Base-by-base conservation (phyloP, 2,797 vertebrate genomes). In the Halcyon badia region DNA sequence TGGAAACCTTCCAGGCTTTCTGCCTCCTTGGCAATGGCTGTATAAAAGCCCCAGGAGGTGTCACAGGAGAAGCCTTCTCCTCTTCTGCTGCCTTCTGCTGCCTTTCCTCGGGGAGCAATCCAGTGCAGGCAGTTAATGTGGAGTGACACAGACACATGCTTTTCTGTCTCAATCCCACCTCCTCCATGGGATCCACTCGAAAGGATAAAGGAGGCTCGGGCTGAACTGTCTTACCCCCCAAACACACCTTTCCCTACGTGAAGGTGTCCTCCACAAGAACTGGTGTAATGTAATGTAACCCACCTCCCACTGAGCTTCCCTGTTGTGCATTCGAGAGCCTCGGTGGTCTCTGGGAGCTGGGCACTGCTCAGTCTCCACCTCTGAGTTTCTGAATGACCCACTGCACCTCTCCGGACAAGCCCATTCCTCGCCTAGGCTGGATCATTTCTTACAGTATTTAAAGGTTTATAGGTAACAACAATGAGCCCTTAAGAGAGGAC, bases 81-180 rank as follows among this genome's bases (percentile, higher is more conserved):
- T 94, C 41, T 54, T 65, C 60, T 57, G n/a, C 88, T 58, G 69
- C 84, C 78, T 91, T 71, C 86, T 91, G 79, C 85, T 71, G 11
- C 9, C 5, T 66, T 83, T 88, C 79, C 72, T 25, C 1, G 0
- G 72, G 91, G 76, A 85, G 6, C 0, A 0, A 51, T 48, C 87
- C 72, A 41, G 80, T 5, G 61, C 87, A 30, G 77, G 49, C 81
- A 64, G 71, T 61, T 92, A 64, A 83, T 56, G 52, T 20, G 52
- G 62, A 92, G 60, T 61, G 78, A 87, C 90, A 80, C 0, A 11
- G 71, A 26, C 81, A 80, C 84, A 68, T 77, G 79, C n/a, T 97
- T 81, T 88, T 61, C 62, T 60, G n/a, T 57, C 16, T 79, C 70
- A 51, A 8, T 81, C 44, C 69, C 77, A 44, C 66, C 91, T 93